Percentiles rank a stretch among this genome's conserved stretches.
Conservation (phyloP, 2,113 vertebrate species). For the Felis chaus region DNA sequence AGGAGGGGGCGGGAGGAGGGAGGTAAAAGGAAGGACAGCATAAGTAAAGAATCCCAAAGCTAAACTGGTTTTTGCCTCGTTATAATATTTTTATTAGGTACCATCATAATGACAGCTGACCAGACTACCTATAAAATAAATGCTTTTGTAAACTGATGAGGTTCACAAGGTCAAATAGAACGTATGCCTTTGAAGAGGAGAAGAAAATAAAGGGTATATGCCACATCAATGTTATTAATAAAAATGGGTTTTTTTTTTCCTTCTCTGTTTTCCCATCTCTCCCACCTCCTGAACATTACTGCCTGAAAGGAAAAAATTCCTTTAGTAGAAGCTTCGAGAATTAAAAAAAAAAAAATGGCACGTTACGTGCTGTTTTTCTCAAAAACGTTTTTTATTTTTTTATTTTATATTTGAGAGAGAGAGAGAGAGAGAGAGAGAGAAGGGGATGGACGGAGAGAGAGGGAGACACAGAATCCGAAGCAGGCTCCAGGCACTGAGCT, state of each 20-base stretch:
- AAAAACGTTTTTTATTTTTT: neutral
- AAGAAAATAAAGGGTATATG: neutral
- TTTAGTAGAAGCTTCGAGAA: neutral
- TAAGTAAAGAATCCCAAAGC: neutral
- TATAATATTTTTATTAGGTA: conserved; percentile 29
- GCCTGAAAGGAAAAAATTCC: neutral
- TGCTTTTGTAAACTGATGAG: conserved; percentile 14
- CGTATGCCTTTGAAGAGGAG: neutral
- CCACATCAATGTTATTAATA: neutral
- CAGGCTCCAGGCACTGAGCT: no score
- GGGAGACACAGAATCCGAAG: no score
- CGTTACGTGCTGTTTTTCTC: neutral
- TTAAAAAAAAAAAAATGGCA: neutral
- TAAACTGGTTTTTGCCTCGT: neutral
- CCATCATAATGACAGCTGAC: conserved; percentile 52
- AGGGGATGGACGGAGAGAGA: no score
- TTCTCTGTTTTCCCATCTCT: neutral
- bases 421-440: no score
- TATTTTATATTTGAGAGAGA: no score
- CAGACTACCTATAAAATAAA: conserved; percentile 29
- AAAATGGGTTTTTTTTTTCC: neutral
- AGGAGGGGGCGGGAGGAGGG: neutral
- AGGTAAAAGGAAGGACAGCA: neutral
- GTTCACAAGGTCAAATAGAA: neutral
- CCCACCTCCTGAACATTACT: neutral